phyloP scores from a whole-genome alignment of 1,140 invertebrate species.

The Venustaconcha ellipsiformis region DNA sequence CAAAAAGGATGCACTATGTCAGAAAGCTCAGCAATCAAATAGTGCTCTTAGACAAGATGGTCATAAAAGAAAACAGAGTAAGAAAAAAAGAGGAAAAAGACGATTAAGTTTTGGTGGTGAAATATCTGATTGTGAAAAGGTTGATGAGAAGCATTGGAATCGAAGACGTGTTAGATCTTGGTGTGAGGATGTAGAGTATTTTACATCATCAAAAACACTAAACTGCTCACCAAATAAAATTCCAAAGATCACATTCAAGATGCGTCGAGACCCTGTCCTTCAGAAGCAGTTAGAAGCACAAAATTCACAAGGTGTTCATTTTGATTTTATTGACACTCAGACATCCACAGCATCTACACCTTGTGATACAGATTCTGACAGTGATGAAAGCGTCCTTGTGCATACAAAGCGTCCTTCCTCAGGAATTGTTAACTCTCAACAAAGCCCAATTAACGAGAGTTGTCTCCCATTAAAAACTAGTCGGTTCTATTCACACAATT shows the following conservation, averaged over 20 bases:
- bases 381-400: no score
- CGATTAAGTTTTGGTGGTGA: slow-evolving; percentile 20
- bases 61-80: background rate
- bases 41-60: background rate
- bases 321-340: slow-evolving; percentile 24
- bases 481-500: no score
- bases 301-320: slow-evolving; percentile 29
- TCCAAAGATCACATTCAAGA: slow-evolving; percentile 46
- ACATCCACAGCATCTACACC: slow-evolving; percentile 13
- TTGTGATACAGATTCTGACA: no score
- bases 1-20: no score
- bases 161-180: background rate
- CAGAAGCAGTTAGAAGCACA: slow-evolving; percentile 29
- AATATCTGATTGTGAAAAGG: background rate
- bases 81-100: slow-evolving; percentile 17
- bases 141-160: no score
- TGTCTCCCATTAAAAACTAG: no score
- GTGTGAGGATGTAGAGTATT: slow-evolving; percentile 12
- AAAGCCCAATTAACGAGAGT: no score
- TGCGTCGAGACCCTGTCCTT: slow-evolving; percentile 40
- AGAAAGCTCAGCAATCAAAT: no score
- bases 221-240: slow-evolving; percentile 39
- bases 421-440: no score
- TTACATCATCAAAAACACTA: slow-evolving; percentile 4
- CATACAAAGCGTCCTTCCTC: no score